phyloP scores from a whole-genome alignment of 2,888 invertebrate genomes.

The Chalcosyrphus nemorum region DNA sequence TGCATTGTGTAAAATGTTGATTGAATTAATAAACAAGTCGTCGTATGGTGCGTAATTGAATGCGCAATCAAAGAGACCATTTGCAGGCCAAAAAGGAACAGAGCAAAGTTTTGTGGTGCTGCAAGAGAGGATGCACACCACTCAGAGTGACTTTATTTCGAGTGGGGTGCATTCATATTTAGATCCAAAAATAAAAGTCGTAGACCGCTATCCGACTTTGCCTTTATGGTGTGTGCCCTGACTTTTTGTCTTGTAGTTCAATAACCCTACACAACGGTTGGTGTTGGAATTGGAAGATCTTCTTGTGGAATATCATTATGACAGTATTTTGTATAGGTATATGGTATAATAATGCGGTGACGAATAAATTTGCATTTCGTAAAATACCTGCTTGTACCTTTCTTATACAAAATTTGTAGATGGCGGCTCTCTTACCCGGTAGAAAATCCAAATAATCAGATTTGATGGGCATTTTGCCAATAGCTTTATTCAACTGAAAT shows the following conservation, averaged over 20 bases:
- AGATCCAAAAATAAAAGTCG: constrained; percentile 67
- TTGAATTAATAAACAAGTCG: constrained; percentile 41
- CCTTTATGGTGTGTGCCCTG: constrained; percentile 42
- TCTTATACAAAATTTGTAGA: neutral
- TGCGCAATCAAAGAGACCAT: constrained; percentile 25
- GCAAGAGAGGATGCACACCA: constrained; percentile 23
- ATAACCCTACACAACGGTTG: constrained; percentile 63
- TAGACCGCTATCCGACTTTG: constrained; percentile 40
- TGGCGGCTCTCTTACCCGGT: constrained; percentile 16
- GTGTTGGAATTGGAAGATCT: constrained; percentile 14
- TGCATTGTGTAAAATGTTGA: constrained; percentile 31
- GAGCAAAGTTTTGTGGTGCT: neutral
- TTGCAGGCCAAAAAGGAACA: constrained; percentile 29
- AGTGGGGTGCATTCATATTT: constrained; percentile 64
- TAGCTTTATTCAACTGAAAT: too few relatives aligned
- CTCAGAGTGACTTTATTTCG: constrained; percentile 8
- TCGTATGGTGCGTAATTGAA: constrained; percentile 42
- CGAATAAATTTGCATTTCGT: constrained; percentile 63
- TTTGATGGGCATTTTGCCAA: constrained; percentile 23
- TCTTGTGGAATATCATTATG: constrained; percentile 31
- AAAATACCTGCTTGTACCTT: constrained; percentile 7
- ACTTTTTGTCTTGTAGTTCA: constrained; percentile 52
- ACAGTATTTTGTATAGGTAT: constrained; percentile 9
- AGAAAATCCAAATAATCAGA: neutral
- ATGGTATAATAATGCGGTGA: constrained; percentile 7